Evolutionary conservation across 2,888 invertebrate genomes (phyloP).

Genomic region (Mimas tiliae): DNA sequence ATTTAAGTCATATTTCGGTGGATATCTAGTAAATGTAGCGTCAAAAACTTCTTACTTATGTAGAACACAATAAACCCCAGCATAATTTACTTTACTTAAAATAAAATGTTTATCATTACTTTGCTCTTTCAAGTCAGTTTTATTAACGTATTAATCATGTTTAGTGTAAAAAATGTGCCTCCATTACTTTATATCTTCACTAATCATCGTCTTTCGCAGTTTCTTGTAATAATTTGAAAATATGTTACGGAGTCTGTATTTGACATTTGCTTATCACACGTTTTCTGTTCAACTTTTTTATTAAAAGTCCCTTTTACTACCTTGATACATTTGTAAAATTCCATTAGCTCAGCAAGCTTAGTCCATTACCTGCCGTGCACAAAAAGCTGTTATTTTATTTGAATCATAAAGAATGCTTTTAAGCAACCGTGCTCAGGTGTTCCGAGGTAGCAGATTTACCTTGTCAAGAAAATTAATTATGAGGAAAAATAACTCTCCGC

Average conservation of each 20-base stretch:
- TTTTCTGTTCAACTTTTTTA: no score
- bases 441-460: background rate
- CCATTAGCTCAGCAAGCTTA: conserved; percentile 3
- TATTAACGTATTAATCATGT: background rate
- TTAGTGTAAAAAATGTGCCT: background rate
- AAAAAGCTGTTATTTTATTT: conserved; percentile 15
- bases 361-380: conserved; percentile 2
- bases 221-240: background rate
- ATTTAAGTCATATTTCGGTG: no score
- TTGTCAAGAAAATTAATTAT: conserved; percentile 26
- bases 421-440: conserved; percentile 19
- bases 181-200: background rate
- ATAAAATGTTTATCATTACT: background rate
- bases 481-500: conserved; percentile 19
- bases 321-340: background rate
- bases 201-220: background rate
- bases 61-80: background rate
- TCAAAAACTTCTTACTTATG: background rate
- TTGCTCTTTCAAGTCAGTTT: background rate
- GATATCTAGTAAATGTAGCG: background rate
- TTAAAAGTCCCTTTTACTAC: background rate
- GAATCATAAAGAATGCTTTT: conserved; percentile 14
- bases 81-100: background rate
- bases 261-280: no score
- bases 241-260: background rate